Percentiles rank a stretch among this genome's conserved stretches.
Evolutionary conservation across 2,888 invertebrate species (phyloP).

Genomic region (Nomada ruficornis): DNA sequence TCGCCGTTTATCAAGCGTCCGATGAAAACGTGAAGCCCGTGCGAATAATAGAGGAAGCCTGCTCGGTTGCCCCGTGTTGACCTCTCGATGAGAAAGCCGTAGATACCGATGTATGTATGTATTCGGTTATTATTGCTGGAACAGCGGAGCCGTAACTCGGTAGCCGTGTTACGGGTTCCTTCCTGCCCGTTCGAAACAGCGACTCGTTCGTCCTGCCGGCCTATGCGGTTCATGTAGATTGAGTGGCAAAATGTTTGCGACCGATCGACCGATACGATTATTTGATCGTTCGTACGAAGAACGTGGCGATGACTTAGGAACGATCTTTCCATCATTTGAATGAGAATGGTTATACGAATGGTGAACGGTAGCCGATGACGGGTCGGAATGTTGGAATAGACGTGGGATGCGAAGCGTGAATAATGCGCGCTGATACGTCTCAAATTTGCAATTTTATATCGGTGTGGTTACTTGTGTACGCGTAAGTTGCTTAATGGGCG

Average conservation of each 20-base stretch:
- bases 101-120: constrained; percentile 25
- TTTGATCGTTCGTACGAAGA: neutral
- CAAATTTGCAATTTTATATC: neutral
- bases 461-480: neutral
- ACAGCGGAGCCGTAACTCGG: constrained; percentile 52
- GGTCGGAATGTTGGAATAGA: neutral
- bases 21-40: constrained; percentile 72
- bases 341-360: neutral
- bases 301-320: neutral
- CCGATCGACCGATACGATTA: neutral
- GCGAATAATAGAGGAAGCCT: constrained; percentile 46
- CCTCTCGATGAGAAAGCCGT: constrained; percentile 10
- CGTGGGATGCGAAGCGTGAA: neutral
- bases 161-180: constrained; percentile 48
- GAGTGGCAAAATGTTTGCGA: neutral
- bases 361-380: neutral
- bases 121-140: constrained; percentile 56
- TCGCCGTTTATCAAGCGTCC: constrained; percentile 71
- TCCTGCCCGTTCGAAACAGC: neutral
- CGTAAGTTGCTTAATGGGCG: neutral
- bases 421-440: neutral
- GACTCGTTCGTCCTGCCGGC: constrained; percentile 5
- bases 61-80: neutral
- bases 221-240: constrained; percentile 42
- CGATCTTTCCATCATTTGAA: neutral